Conservation (phyloP, 2,888 invertebrate genomes). For the Pandemis corylana region DNA sequence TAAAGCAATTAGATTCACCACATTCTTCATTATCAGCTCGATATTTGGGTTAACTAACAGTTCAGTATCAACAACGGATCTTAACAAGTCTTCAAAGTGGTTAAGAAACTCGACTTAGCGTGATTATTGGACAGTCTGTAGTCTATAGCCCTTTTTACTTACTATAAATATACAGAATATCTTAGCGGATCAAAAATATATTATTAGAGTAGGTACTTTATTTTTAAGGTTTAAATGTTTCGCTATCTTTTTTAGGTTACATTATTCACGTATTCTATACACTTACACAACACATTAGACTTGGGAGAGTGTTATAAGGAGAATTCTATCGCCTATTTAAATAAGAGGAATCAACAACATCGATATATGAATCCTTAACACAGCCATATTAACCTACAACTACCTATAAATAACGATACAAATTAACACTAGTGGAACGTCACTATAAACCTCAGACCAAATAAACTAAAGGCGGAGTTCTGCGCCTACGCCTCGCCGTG, state of each 20-base stretch:
- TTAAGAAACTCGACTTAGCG: no score
- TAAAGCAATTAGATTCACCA: no score
- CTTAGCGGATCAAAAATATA: neutral
- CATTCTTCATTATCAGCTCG: no score
- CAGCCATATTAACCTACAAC: slow-evolving; percentile 41
- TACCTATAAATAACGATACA: slow-evolving; percentile 16
- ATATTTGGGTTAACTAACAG: no score
- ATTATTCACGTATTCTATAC: slow-evolving; percentile 15
- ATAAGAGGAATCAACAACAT: slow-evolving; percentile 38
- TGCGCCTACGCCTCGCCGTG: no score
- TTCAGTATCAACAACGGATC: no score
- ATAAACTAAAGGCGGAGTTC: no score
- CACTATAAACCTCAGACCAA: neutral
- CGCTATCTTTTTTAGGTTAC: neutral
- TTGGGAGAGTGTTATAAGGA: slow-evolving; percentile 12
- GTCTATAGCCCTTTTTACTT: no score
- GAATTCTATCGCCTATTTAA: slow-evolving; percentile 13
- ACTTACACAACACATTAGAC: slow-evolving; percentile 32
- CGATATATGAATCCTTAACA: slow-evolving; percentile 32
- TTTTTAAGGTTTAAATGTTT: no score
- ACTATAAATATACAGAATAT: no score
- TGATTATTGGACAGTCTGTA: no score
- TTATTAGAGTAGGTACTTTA: neutral
- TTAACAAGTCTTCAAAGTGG: no score
- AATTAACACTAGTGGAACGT: slow-evolving; percentile 2